These are phyloP conservation scores for Ormyrus rosae DNA, from an alignment of 2,888 invertebrate species.

Conservation along the genomic window DNA sequence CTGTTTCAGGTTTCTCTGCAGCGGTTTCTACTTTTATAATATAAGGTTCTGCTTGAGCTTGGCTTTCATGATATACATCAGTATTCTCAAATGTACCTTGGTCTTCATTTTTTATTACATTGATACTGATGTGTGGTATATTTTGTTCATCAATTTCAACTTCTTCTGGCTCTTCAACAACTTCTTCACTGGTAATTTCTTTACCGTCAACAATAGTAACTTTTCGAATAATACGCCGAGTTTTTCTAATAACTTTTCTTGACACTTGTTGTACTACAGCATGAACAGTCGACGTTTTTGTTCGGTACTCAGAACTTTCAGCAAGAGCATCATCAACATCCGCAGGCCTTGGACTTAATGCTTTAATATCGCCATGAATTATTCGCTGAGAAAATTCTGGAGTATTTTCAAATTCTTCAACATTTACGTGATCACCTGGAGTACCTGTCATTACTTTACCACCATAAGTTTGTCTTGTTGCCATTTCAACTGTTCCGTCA, in stretches of 20 bases:
- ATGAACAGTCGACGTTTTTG: slow-evolving; percentile 84
- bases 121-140: slow-evolving; percentile 84
- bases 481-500: slow-evolving; percentile 80
- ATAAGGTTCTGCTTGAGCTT: background rate
- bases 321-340: slow-evolving; percentile 74
- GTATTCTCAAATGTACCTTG: slow-evolving; percentile 36
- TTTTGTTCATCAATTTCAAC: slow-evolving; percentile 84
- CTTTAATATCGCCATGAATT: slow-evolving; percentile 78
- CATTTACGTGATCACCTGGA: slow-evolving; percentile 81
- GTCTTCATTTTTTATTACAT: slow-evolving; percentile 76
- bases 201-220: slow-evolving; percentile 89
- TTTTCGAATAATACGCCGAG: slow-evolving; percentile 85
- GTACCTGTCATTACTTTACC: slow-evolving; percentile 81
- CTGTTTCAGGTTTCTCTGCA: background rate
- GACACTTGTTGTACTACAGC: slow-evolving; percentile 91
- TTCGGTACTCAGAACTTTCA: slow-evolving; percentile 71
- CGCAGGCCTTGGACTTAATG: slow-evolving; percentile 70
- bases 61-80: background rate
- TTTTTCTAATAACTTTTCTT: slow-evolving; percentile 85
- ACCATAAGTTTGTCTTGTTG: slow-evolving; percentile 81
- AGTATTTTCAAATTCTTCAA: slow-evolving; percentile 82
- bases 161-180: slow-evolving; percentile 90
- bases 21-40: slow-evolving; percentile 3
- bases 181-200: slow-evolving; percentile 89
- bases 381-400: slow-evolving; percentile 80